Percentiles rank a stretch among this genome's conserved stretches.
Evolutionary conservation across 2,888 invertebrate species (phyloP).

Genomic region (Conchocele bisecta): DNA sequence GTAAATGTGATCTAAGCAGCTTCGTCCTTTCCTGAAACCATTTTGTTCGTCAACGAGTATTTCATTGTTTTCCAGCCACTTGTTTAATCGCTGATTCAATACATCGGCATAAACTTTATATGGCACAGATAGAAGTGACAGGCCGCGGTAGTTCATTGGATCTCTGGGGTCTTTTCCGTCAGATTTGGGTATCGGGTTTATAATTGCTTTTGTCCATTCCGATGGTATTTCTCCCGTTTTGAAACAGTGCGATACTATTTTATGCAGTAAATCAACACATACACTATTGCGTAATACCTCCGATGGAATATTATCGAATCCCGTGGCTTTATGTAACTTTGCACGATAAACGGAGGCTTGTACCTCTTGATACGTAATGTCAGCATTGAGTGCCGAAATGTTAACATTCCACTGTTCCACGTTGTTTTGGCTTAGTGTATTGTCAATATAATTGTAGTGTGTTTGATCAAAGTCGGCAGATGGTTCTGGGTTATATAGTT

Average conservation of each 20-base stretch:
- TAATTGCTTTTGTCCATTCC: not conserved
- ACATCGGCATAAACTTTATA: slow-evolving; percentile 2
- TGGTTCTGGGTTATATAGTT: not conserved
- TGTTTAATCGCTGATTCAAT: not conserved
- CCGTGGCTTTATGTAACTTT: not conserved
- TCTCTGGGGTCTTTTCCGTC: not conserved
- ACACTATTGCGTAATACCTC: not conserved
- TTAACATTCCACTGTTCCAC: not conserved
- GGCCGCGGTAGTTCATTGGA: not conserved
- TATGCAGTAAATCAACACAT: not conserved
- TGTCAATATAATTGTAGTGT: not conserved
- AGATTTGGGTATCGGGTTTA: slow-evolving; percentile 1
- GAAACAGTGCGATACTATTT: slow-evolving; percentile 1
- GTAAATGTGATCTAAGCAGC: slow-evolving; percentile 11
- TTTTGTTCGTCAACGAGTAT: slow-evolving; percentile 5
- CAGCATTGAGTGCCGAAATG: not conserved
- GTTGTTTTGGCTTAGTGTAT: not conserved
- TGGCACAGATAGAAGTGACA: not conserved
- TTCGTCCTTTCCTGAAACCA: slow-evolving; percentile 1
- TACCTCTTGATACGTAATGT: not conserved
- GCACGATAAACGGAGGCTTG: not conserved
- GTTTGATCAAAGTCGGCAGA: not conserved
- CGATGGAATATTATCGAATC: not conserved
- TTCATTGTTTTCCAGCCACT: slow-evolving; percentile 1
- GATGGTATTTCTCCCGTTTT: not conserved